A percentile compares a stretch with the other conserved stretches of the same genome.
phyloP scores from a whole-genome alignment of 2,113 vertebrate genomes.

The Potamarius usumacintae region DNA sequence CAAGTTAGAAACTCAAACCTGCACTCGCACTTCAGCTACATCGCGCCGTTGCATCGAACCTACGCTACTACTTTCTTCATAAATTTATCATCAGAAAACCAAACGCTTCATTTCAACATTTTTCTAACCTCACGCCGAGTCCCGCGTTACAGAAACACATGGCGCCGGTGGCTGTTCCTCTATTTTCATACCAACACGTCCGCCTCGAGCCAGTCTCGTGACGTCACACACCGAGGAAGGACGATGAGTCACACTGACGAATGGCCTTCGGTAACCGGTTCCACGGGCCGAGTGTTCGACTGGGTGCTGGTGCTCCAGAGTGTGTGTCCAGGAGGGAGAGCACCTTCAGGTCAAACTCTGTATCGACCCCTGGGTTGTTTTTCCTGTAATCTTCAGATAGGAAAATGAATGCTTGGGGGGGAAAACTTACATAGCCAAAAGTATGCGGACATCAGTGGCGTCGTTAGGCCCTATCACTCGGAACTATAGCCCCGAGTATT shows the following conservation, averaged over 20 bases:
- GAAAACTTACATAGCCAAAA: background rate
- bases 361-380: background rate
- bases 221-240: background rate
- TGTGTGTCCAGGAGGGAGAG: too few relatives aligned
- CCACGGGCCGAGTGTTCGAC: too few relatives aligned
- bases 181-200: slow-evolving; percentile 27
- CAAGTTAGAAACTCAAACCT: background rate
- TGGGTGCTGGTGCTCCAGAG: too few relatives aligned
- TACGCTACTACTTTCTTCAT: rapidly evolving
- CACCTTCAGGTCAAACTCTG: background rate
- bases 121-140: background rate
- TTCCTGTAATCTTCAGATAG: background rate
- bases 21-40: background rate
- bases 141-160: background rate
- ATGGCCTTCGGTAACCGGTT: too few relatives aligned
- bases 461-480: too few relatives aligned
- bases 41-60: too few relatives aligned
- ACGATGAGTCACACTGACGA: background rate
- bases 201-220: background rate
- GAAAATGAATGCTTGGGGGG: background rate
- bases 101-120: background rate
- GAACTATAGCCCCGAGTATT: too few relatives aligned
- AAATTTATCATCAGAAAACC: background rate
- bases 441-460: background rate
- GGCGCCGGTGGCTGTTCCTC: slow-evolving; percentile 13